Conservation (phyloP, 2,888 invertebrate species). For the Chymomyza fuscimana region DNA sequence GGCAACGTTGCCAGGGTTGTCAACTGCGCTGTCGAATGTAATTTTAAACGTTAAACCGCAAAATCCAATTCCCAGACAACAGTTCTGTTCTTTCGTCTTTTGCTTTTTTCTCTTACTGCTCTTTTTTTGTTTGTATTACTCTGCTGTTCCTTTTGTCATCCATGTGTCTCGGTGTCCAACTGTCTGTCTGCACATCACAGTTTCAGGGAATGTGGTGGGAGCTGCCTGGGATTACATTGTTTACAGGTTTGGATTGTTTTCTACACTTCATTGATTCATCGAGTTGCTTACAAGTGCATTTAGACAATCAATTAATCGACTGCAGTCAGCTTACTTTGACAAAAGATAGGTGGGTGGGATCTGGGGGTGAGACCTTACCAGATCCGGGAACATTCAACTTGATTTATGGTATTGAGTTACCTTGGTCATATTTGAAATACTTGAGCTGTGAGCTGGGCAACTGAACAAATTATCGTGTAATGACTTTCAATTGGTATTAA, state of each 20-base stretch:
- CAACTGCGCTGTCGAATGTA: slow-evolving; percentile 71
- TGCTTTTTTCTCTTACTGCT: slow-evolving; percentile 34
- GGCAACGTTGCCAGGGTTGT: slow-evolving; percentile 48
- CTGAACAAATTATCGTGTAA: slow-evolving; percentile 25
- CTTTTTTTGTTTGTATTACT: slow-evolving; percentile 22
- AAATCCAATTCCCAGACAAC: slow-evolving; percentile 73
- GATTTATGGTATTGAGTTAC: slow-evolving; percentile 68
- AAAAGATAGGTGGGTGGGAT: not conserved
- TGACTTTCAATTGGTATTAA: slow-evolving; percentile 34
- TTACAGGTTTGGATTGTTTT: slow-evolving; percentile 59
- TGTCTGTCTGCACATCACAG: slow-evolving; percentile 5
- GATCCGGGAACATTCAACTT: slow-evolving; percentile 54
- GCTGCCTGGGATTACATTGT: slow-evolving; percentile 35
- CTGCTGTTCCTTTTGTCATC: not conserved
- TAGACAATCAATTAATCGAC: slow-evolving; percentile 75
- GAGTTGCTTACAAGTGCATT: slow-evolving; percentile 75
- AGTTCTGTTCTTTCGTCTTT: slow-evolving; percentile 36
- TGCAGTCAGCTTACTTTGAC: slow-evolving; percentile 29
- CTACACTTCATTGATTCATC: slow-evolving; percentile 72
- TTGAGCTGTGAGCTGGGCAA: not conserved
- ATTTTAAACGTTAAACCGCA: slow-evolving; percentile 73
- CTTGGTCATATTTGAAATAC: slow-evolving; percentile 51
- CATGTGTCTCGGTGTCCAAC: not conserved
- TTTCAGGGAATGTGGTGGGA: not conserved
- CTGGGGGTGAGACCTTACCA: too few species aligned